These are phyloP conservation scores for Globodera rostochiensis DNA, from an alignment of 1,140 invertebrate species.

Conservation along the genomic window DNA sequence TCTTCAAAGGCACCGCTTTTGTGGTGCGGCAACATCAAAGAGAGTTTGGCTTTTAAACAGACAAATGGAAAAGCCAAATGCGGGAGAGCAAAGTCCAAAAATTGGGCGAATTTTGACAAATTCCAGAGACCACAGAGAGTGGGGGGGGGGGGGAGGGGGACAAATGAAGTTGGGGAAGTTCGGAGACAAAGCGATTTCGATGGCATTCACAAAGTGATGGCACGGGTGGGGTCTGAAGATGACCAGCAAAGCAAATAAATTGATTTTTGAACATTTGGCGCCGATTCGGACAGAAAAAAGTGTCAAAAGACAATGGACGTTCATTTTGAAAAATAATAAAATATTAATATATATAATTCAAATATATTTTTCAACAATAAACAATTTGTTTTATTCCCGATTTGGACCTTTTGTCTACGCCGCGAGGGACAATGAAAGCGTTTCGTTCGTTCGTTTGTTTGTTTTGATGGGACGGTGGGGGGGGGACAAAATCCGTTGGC, in stretches of 20 bases:
- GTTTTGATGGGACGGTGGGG: background rate
- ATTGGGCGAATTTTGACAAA: background rate
- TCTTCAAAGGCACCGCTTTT: background rate
- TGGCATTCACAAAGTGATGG: too few relatives aligned
- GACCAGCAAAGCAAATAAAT: too few relatives aligned
- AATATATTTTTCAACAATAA: background rate
- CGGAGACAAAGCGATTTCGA: too few relatives aligned
- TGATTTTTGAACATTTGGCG: too few relatives aligned
- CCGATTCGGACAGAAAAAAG: background rate
- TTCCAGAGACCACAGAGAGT: too few relatives aligned
- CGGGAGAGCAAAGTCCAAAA: background rate
- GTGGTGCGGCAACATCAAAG: conserved; percentile 4
- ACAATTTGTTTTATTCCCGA: background rate
- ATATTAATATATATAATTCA: background rate
- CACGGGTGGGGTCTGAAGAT: too few relatives aligned
- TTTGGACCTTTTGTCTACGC: background rate
- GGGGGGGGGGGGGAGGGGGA: too few relatives aligned
- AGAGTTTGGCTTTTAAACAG: background rate
- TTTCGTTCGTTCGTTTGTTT: too few relatives aligned
- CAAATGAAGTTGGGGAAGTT: background rate
- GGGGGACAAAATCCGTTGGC: too few relatives aligned
- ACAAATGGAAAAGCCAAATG: background rate
- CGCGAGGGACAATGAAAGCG: too few relatives aligned
- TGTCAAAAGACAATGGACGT: background rate
- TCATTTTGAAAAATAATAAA: background rate